Evolutionary conservation across 2,113 vertebrate species (phyloP).

Genomic region (Serinus canaria): DNA sequence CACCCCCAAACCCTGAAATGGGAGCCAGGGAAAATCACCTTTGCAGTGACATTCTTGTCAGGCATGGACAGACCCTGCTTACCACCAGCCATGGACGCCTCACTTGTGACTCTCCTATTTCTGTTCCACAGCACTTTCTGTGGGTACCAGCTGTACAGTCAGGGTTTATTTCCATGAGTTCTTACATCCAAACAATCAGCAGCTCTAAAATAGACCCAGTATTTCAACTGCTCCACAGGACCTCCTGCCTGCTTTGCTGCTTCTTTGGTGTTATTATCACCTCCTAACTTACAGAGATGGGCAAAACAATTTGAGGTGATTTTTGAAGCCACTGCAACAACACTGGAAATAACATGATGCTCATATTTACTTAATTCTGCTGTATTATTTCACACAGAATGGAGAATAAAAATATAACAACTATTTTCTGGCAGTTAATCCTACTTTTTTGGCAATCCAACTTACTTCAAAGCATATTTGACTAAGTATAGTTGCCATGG

Average conservation of each 20-base stretch:
- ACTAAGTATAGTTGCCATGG: neutral
- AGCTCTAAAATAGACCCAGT: neutral
- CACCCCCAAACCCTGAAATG: neutral
- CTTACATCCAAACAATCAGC: neutral
- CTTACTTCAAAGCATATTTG: constrained; percentile 22
- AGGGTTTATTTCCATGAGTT: neutral
- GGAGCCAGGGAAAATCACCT: neutral
- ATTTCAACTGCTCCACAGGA: neutral
- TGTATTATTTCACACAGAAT: neutral
- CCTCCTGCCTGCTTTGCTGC: neutral
- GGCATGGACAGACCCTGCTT: neutral
- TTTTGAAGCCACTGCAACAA: neutral
- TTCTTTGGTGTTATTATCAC: neutral
- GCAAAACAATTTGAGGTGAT: neutral
- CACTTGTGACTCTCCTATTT: neutral
- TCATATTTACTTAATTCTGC: neutral
- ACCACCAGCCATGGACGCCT: neutral
- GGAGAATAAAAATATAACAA: neutral
- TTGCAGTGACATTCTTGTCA: neutral
- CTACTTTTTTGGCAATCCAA: neutral
- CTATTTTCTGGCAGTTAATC: constrained; percentile 4
- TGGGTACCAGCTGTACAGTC: neutral
- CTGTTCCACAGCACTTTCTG: neutral
- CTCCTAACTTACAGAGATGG: neutral
- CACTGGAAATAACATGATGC: neutral